phyloP scores from a whole-genome alignment of 2,888 invertebrate genomes.

The Ptychoptera contaminata region DNA sequence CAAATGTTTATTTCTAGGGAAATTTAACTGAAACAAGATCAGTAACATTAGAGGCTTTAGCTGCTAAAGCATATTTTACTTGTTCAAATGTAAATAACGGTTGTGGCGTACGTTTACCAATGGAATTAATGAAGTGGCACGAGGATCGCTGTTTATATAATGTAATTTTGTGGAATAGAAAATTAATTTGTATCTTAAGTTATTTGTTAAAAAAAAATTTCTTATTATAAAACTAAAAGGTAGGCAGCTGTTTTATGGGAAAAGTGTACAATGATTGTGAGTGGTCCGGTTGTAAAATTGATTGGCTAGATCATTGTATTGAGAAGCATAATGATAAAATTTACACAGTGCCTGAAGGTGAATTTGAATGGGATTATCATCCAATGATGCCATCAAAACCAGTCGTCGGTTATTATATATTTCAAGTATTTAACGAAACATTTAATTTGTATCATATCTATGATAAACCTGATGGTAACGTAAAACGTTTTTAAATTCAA shows the following conservation, averaged over 20 bases:
- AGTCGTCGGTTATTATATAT: constrained; percentile 26
- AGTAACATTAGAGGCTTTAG: constrained; percentile 39
- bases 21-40: constrained; percentile 37
- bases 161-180: background rate
- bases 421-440: constrained; percentile 24
- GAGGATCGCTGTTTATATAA: constrained; percentile 26
- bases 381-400: constrained; percentile 15
- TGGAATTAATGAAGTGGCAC: constrained; percentile 37
- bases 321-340: constrained; percentile 35
- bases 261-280: constrained; percentile 35
- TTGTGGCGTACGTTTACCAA: constrained; percentile 38
- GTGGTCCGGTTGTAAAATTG: constrained; percentile 42
- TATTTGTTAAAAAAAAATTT: background rate
- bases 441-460: constrained; percentile 30
- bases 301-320: constrained; percentile 46
- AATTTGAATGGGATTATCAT: constrained; percentile 18
- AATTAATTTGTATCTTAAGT: background rate
- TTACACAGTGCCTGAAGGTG: constrained; percentile 13
- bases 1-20: constrained; percentile 29
- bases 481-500: too few species aligned
- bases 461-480: constrained; percentile 15
- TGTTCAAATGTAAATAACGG: constrained; percentile 36
- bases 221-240: background rate
- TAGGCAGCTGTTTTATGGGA: constrained; percentile 24
- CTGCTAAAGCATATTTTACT: constrained; percentile 41